These are phyloP conservation scores for Zootermopsis nevadensis DNA, from an alignment of 2,888 invertebrate genomes.

Conservation along the genomic window DNA sequence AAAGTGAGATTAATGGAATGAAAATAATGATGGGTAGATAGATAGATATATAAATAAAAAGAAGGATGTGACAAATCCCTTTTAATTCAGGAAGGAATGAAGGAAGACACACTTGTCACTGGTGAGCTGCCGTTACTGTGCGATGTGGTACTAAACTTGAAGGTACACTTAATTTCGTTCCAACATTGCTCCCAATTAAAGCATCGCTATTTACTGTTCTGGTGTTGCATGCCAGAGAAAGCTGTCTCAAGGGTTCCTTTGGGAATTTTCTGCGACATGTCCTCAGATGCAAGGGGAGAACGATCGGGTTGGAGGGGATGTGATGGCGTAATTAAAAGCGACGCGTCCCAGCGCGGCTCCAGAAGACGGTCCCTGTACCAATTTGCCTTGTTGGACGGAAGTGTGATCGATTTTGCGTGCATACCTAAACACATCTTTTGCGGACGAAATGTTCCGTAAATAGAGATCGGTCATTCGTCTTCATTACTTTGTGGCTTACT, in stretches of 20 bases:
- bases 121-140: too few species aligned
- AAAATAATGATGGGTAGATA: too few species aligned
- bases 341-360: neutral
- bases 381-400: neutral
- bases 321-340: constrained; percentile 20
- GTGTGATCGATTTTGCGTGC: neutral
- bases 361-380: neutral
- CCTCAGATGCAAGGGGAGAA: neutral
- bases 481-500: too few species aligned
- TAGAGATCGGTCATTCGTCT: too few species aligned
- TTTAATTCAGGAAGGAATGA: too few species aligned
- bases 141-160: neutral
- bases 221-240: neutral
- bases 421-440: neutral
- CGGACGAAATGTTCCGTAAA: too few species aligned
- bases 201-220: neutral
- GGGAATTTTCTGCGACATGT: constrained; percentile 10
- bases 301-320: neutral
- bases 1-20: too few species aligned
- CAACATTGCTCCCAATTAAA: constrained; percentile 13
- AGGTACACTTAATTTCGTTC: neutral
- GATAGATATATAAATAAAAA: too few species aligned
- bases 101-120: too few species aligned
- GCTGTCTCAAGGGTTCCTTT: neutral
- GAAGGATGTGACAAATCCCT: too few species aligned